phyloP scores from a whole-genome alignment of 2,113 vertebrate genomes.

The Paedocypris sp. region DNA sequence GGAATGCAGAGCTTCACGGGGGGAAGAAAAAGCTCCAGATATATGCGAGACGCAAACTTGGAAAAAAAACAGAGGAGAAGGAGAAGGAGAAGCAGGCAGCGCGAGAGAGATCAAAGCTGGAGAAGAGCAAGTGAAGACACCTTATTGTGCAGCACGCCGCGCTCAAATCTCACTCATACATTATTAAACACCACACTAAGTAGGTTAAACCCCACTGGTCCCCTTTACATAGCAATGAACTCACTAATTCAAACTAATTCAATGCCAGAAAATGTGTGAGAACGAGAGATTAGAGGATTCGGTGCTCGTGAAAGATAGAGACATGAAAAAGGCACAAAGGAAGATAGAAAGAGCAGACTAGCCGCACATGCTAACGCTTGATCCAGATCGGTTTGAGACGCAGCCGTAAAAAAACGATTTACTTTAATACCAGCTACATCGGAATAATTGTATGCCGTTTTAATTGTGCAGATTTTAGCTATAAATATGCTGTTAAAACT shows the following conservation, averaged over 20 bases:
- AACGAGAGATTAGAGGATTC: neutral
- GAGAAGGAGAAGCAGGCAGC: neutral
- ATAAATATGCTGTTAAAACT: no score
- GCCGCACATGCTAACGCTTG: neutral
- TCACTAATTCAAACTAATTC: constrained; percentile 23
- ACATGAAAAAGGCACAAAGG: neutral
- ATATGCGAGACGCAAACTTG: neutral
- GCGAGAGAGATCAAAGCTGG: neutral
- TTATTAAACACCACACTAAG: constrained; percentile 32
- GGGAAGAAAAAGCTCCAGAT: neutral
- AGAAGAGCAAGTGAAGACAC: constrained; percentile 14
- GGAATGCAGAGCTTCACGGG: constrained; percentile 1
- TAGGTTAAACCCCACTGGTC: constrained; percentile 35
- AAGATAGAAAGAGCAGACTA: neutral
- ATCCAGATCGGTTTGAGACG: no score
- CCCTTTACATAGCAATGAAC: constrained; percentile 20
- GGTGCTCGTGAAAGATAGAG: neutral
- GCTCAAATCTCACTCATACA: constrained; percentile 34
- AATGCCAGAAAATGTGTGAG: constrained; percentile 14
- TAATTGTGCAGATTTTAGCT: no score
- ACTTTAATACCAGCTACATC: no score
- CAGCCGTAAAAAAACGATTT: no score
- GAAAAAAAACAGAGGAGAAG: neutral
- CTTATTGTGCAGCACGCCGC: constrained; percentile 23
- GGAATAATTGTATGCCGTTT: no score